phyloP scores from a whole-genome alignment of 2,797 vertebrate genomes.

The Fringilla coelebs region DNA sequence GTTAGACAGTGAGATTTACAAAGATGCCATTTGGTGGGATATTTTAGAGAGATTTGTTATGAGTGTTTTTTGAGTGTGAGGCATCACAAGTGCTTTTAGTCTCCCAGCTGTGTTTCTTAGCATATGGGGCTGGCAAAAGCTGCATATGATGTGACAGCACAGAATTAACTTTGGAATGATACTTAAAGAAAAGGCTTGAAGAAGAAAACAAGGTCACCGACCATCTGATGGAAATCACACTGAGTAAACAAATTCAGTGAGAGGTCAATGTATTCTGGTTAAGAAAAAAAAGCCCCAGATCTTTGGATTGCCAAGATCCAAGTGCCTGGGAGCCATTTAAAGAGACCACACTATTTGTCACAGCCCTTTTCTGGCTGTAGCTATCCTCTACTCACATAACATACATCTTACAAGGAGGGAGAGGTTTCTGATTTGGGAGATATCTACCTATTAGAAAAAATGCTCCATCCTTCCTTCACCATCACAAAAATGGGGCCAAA shows the following conservation, averaged over 20 bases:
- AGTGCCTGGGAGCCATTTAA: not conserved
- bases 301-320: not conserved
- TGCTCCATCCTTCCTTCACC: not conserved
- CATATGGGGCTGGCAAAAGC: conserved; percentile 22
- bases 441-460: not conserved
- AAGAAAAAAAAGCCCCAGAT: not conserved
- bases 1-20: conserved; percentile 30
- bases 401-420: not conserved
- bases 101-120: conserved; percentile 58
- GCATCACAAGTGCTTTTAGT: conserved; percentile 50
- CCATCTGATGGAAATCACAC: conserved; percentile 49
- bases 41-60: conserved; percentile 69
- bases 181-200: conserved; percentile 48
- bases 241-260: conserved; percentile 55
- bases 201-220: conserved; percentile 50
- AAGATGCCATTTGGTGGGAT: conserved; percentile 57
- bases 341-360: not conserved
- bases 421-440: not conserved
- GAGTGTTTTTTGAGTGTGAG: conserved; percentile 47
- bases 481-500: not conserved
- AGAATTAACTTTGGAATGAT: conserved; percentile 43
- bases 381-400: not conserved
- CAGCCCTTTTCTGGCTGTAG: not conserved
- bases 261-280: conserved; percentile 27
- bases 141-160: conserved; percentile 23